These are phyloP conservation scores for Spea bombifrons DNA, from an alignment of 2,113 vertebrate species.

Conservation along the genomic window DNA sequence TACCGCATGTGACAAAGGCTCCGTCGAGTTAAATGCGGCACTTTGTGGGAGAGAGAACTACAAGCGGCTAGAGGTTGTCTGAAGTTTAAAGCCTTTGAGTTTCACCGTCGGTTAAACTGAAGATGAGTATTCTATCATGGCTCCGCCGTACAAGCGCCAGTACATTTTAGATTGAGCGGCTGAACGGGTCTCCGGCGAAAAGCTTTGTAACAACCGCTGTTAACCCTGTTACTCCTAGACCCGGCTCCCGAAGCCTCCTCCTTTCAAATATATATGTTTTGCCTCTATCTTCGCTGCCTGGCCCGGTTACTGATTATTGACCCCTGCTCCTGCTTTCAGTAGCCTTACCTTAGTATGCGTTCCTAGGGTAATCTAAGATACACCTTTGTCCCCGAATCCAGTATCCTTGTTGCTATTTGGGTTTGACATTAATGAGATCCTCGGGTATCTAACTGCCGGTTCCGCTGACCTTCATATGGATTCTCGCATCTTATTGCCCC, in stretches of 20 bases:
- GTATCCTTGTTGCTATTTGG: too few species aligned
- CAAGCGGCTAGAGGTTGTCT: not conserved
- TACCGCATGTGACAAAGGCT: constrained; percentile 30
- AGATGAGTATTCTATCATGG: constrained; percentile 21
- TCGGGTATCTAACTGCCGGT: too few species aligned
- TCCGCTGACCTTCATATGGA: too few species aligned
- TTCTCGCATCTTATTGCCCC: not conserved
- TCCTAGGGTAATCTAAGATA: too few species aligned
- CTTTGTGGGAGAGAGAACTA: constrained; percentile 1
- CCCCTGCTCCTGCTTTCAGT: too few species aligned
- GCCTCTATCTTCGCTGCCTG: too few species aligned
- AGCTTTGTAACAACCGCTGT: not conserved
- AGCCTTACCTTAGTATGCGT: too few species aligned
- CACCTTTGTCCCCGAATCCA: too few species aligned
- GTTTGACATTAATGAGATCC: too few species aligned
- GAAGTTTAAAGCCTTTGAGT: constrained; percentile 15
- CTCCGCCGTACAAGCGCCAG: not conserved
- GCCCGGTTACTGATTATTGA: too few species aligned
- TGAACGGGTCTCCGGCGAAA: not conserved
- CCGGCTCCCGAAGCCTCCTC: too few species aligned
- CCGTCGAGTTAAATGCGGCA: constrained; percentile 13
- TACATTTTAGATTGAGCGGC: not conserved
- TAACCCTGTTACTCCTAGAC: not conserved
- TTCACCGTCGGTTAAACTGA: not conserved
- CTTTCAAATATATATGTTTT: too few species aligned